Conservation (phyloP, 2,113 vertebrate species). For the Crotalus horridus region DNA sequence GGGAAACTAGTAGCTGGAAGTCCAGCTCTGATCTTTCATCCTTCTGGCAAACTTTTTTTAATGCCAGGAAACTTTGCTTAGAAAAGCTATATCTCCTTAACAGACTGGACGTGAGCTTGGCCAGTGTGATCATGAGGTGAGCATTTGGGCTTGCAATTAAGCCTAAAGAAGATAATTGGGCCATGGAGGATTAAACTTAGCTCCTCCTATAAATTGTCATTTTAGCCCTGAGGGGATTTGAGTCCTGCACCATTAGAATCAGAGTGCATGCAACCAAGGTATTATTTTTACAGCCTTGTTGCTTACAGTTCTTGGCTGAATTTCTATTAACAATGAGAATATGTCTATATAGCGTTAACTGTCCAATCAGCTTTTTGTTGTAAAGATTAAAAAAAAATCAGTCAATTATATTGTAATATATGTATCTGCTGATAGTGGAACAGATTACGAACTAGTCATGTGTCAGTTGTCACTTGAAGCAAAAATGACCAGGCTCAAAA, state of each 20-base stretch:
- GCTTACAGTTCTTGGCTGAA: neutral
- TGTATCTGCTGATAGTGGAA: neutral
- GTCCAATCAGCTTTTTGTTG: neutral
- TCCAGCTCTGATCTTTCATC: neutral
- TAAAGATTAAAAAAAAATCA: neutral
- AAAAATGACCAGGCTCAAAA: neutral
- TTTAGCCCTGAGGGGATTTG: neutral
- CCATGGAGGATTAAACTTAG: neutral
- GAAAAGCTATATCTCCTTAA: neutral
- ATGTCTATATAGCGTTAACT: neutral
- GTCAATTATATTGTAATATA: neutral
- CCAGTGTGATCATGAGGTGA: neutral
- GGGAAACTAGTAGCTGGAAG: neutral
- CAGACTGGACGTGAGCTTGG: neutral
- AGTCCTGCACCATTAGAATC: neutral
- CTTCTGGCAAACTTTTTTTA: neutral
- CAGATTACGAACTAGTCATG: neutral
- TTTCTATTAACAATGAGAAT: neutral
- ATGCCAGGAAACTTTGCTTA: neutral
- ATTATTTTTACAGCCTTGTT: neutral
- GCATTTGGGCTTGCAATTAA: neutral
- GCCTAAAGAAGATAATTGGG: neutral
- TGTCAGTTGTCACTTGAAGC: neutral
- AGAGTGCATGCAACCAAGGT: neutral
- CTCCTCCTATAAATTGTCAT: neutral